phyloP scores from a whole-genome alignment of 2,888 invertebrate species.

The Lissonota sp. region DNA sequence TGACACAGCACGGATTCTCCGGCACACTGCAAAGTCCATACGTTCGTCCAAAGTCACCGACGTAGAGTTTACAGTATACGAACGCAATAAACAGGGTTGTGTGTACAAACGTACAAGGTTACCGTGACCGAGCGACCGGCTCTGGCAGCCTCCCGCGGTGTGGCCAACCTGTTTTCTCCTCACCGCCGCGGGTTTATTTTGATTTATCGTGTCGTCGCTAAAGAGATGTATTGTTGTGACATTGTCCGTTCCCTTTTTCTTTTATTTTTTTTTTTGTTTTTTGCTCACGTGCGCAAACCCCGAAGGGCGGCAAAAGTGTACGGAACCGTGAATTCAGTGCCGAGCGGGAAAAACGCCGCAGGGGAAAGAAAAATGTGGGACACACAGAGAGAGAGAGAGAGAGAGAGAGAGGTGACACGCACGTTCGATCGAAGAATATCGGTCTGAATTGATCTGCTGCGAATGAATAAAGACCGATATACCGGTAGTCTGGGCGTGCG shows the following conservation, averaged over 20 bases:
- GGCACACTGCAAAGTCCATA: too few relatives aligned
- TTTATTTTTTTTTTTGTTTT: neutral
- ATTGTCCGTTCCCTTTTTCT: conserved; percentile 70
- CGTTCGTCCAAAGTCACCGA: too few relatives aligned
- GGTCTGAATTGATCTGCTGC: conserved; percentile 71
- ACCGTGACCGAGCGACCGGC: conserved; percentile 54
- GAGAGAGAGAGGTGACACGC: neutral
- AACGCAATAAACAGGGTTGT: too few relatives aligned
- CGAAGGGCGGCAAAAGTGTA: conserved; percentile 54
- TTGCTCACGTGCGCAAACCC: conserved; percentile 63
- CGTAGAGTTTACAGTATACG: too few relatives aligned
- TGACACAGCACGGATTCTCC: too few relatives aligned
- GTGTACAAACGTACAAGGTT: too few relatives aligned
- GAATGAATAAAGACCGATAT: conserved; percentile 77
- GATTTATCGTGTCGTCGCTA: conserved; percentile 80
- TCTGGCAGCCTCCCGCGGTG: conserved; percentile 75
- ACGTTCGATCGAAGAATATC: too few relatives aligned
- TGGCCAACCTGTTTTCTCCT: conserved; percentile 78
- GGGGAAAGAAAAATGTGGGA: neutral
- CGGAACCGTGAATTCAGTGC: neutral
- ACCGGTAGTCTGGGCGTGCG: conserved; percentile 50
- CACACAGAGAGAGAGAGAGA: conserved; percentile 33
- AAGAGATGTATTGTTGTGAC: conserved; percentile 81
- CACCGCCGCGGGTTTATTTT: conserved; percentile 77
- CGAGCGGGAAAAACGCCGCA: conserved; percentile 8